Evolutionary conservation across 2,888 invertebrate species (phyloP).

Genomic region (Fabriciana adippe): DNA sequence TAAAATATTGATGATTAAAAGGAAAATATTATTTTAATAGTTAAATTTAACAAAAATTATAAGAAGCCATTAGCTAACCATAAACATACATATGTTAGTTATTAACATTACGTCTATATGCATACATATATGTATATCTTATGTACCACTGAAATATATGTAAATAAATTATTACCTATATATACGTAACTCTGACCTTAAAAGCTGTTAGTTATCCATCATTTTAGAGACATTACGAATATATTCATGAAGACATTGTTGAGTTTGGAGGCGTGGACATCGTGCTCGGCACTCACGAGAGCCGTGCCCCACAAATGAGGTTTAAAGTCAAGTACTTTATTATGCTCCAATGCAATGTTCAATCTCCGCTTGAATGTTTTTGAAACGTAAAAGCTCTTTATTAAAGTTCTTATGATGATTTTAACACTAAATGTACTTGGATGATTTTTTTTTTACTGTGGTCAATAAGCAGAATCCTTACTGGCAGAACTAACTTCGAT

Average conservation of each 20-base stretch:
- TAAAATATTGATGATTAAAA: too few species aligned
- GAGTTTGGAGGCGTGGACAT: constrained; percentile 24
- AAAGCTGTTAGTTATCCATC: not conserved
- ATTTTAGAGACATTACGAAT: constrained; percentile 4
- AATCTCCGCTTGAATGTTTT: not conserved
- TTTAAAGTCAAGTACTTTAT: constrained; percentile 13
- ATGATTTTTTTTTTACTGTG: too few species aligned
- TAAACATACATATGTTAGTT: too few species aligned
- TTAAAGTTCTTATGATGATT: not conserved
- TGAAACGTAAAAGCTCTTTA: not conserved
- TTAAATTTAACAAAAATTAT: too few species aligned
- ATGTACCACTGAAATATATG: not conserved
- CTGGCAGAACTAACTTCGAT: too few species aligned
- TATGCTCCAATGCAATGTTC: constrained; percentile 3
- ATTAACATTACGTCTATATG: too few species aligned
- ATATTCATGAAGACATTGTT: constrained; percentile 25
- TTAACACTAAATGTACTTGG: too few species aligned
- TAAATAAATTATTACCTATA: not conserved
- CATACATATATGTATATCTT: not conserved
- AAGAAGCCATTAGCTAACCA: too few species aligned
- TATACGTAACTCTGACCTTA: not conserved
- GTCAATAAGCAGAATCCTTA: too few species aligned
- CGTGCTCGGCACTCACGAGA: constrained; percentile 23
- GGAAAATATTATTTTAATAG: too few species aligned
- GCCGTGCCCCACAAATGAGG: constrained; percentile 24